A percentile compares a stretch with the other conserved stretches of the same genome.
Evolutionary conservation across 2,797 vertebrate species (phyloP).

Genomic region (Squalus acanthias): DNA sequence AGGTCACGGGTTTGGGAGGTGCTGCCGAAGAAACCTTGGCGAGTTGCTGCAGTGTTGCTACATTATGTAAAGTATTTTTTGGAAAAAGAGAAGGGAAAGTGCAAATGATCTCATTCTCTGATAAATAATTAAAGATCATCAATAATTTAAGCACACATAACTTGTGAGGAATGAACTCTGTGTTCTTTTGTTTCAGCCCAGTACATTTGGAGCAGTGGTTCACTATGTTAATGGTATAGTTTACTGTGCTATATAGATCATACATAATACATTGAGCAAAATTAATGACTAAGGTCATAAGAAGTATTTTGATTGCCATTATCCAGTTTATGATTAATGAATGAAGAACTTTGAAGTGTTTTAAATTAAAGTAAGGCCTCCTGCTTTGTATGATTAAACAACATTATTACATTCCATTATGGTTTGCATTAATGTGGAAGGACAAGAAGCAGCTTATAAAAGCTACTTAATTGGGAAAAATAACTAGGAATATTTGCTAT

Average conservation of each 20-base stretch:
- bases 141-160: background rate
- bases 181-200: background rate
- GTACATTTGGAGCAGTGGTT: background rate
- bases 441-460: background rate
- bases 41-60: background rate
- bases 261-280: background rate
- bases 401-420: background rate
- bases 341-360: background rate
- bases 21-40: too few relatives aligned
- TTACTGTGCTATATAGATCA: background rate
- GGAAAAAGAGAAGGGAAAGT: background rate
- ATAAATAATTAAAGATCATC: constrained; percentile 30
- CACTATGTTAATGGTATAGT: background rate
- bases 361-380: background rate
- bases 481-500: background rate
- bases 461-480: background rate
- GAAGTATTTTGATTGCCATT: constrained; percentile 12
- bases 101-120: background rate
- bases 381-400: background rate
- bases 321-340: constrained; percentile 13
- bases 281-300: background rate
- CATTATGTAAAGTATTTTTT: background rate
- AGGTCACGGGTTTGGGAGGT: too few relatives aligned
- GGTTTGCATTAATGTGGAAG: background rate
- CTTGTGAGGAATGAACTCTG: background rate